Percentiles rank a stretch among this genome's conserved stretches.
Evolutionary conservation across 2,113 vertebrate genomes (phyloP).

Genomic region (Alligator mississippiensis): DNA sequence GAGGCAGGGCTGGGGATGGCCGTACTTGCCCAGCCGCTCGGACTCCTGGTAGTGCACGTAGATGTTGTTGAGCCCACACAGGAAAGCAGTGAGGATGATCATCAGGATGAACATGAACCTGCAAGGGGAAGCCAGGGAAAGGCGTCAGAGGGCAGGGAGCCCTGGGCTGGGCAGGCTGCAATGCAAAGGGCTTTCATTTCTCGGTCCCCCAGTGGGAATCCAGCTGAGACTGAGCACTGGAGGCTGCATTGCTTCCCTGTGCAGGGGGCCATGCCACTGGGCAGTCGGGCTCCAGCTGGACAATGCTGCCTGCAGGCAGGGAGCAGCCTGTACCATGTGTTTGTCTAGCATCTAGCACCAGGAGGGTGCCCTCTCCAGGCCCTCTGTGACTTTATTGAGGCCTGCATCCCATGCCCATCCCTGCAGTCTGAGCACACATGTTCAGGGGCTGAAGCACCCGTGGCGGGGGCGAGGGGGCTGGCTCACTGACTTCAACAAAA

Average conservation of each 20-base stretch:
- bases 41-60: conserved; percentile 88
- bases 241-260: too few species aligned
- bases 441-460: background rate
- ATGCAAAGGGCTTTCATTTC: too few species aligned
- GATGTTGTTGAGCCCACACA: conserved; percentile 92
- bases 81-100: conserved; percentile 92
- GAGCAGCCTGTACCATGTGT: too few species aligned
- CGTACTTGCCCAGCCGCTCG: conserved; percentile 85
- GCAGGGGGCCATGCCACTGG: too few species aligned
- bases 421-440: background rate
- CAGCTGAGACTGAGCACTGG: too few species aligned
- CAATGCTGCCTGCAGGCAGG: too few species aligned
- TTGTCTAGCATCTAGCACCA: too few species aligned
- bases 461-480: background rate
- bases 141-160: background rate
- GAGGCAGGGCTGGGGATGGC: background rate
- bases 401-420: background rate
- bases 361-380: background rate
- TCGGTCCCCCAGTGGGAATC: too few species aligned
- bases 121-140: background rate
- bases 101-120: conserved; percentile 94
- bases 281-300: too few species aligned
- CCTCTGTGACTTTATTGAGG: background rate
- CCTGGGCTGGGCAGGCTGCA: too few species aligned
- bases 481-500: background rate